Percentiles rank a stretch among this genome's conserved stretches.
These are phyloP conservation scores for Caenorhabditis becei DNA, from an alignment of 2,888 invertebrate species.

Conservation along the genomic window DNA sequence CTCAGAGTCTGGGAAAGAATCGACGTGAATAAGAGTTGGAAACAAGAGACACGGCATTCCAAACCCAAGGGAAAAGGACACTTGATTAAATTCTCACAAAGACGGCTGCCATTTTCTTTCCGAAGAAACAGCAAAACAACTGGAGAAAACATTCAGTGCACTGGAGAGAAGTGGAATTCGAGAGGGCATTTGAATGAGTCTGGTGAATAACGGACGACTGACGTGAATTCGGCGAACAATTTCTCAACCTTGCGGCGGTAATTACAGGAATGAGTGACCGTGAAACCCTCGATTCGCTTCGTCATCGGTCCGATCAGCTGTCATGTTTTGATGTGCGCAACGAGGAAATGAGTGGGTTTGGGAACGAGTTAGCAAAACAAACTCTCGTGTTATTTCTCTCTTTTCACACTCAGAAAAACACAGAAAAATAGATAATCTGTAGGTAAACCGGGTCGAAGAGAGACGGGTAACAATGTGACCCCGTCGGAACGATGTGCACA, in stretches of 20 bases:
- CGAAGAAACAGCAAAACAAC: too few species aligned
- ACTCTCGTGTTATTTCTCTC: conserved; percentile 5
- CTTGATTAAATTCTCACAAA: too few species aligned
- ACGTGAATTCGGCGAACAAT: conserved; percentile 2
- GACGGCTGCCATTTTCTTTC: too few species aligned
- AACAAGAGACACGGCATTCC: too few species aligned
- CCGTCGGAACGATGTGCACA: conserved; percentile 3
- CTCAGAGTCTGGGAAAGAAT: too few species aligned
- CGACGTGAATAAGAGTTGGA: too few species aligned
- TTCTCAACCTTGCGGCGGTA: conserved; percentile 5
- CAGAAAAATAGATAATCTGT: conserved; percentile 1
- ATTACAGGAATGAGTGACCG: conserved; percentile 30
- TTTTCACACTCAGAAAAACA: background rate
- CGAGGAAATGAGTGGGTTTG: conserved; percentile 17
- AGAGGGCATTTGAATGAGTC: too few species aligned
- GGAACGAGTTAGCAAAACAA: conserved; percentile 7
- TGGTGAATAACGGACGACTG: conserved; percentile 3
- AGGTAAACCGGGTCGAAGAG: background rate
- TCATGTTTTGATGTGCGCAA: conserved; percentile 31
- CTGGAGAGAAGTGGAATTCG: background rate
- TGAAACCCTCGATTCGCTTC: conserved; percentile 21
- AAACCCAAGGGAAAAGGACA: too few species aligned
- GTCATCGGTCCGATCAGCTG: conserved; percentile 21
- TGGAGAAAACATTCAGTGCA: background rate
- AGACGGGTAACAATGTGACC: conserved; percentile 7